Evolutionary conservation across 2,113 vertebrate genomes (phyloP).

Genomic region (Scartelaos histophorus): DNA sequence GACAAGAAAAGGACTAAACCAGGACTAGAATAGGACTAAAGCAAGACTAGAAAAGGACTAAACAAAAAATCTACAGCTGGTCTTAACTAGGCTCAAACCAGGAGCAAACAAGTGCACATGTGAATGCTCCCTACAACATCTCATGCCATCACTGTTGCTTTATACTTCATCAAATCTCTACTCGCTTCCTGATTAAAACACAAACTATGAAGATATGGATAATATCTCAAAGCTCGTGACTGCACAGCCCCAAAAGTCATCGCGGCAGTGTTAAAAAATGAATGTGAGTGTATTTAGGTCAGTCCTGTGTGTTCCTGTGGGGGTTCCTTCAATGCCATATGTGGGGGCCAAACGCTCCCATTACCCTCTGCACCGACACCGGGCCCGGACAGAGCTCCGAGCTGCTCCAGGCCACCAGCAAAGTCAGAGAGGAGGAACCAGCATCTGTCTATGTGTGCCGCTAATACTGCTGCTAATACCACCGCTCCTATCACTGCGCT

Average conservation of each 20-base stretch:
- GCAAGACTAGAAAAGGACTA: no score
- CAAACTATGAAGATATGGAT: background rate
- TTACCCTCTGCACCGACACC: constrained; percentile 46
- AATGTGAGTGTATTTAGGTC: constrained; percentile 52
- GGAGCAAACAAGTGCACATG: no score
- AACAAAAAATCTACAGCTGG: no score
- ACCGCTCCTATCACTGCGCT: background rate
- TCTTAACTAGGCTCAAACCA: no score
- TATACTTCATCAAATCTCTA: no score
- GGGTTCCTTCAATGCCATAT: constrained; percentile 49
- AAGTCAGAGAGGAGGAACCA: constrained; percentile 23
- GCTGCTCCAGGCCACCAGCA: constrained; percentile 17
- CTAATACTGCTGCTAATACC: constrained; percentile 19
- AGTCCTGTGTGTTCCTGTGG: constrained; percentile 30
- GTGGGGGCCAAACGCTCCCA: constrained; percentile 45
- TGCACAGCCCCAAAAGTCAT: background rate
- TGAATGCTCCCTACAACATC: no score
- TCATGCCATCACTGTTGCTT: no score
- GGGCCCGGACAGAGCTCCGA: constrained; percentile 27
- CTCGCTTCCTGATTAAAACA: background rate
- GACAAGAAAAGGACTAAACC: no score
- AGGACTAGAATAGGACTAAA: no score
- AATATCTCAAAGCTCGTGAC: background rate
- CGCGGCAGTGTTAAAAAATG: constrained; percentile 6
- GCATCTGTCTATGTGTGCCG: background rate